phyloP scores from a whole-genome alignment of 2,113 vertebrate species.

The Ranitomeya imitator region DNA sequence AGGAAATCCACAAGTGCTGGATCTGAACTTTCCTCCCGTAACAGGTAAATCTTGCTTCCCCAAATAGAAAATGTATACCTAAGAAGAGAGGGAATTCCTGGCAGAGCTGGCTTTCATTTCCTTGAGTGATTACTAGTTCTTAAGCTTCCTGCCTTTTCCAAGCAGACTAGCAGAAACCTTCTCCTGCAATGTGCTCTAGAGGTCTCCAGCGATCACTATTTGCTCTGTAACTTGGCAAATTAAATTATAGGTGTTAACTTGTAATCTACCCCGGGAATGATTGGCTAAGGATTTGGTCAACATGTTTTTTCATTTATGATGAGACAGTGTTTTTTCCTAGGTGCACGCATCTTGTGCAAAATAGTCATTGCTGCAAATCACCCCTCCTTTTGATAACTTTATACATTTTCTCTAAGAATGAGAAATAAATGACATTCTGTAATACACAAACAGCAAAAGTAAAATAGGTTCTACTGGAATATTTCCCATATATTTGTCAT shows the following conservation, averaged over 20 bases:
- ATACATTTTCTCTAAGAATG: neutral
- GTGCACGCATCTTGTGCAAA: neutral
- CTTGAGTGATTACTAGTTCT: conserved; percentile 38
- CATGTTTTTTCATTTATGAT: neutral
- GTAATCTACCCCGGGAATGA: conserved; percentile 32
- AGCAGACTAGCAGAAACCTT: conserved; percentile 26
- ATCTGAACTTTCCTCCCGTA: conserved; percentile 16
- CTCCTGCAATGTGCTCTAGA: conserved; percentile 32
- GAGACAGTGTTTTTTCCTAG: neutral
- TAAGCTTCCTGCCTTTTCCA: conserved; percentile 7
- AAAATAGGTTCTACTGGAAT: no score
- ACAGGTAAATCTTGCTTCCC: conserved; percentile 9
- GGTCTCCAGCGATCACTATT: conserved; percentile 21
- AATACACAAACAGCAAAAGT: neutral
- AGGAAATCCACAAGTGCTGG: conserved; percentile 9
- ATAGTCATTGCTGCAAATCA: neutral
- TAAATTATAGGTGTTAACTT: conserved; percentile 60
- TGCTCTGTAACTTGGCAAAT: conserved; percentile 55
- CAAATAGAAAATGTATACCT: conserved; percentile 13
- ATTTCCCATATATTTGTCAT: no score
- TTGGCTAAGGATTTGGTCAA: conserved; percentile 13
- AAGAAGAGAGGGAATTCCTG: conserved; percentile 4
- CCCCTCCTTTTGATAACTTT: neutral
- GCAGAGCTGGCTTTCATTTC: conserved; percentile 32
- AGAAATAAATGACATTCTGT: neutral